Evolutionary conservation across 2,113 vertebrate genomes (phyloP).

Genomic region (Centropus bengalensis): DNA sequence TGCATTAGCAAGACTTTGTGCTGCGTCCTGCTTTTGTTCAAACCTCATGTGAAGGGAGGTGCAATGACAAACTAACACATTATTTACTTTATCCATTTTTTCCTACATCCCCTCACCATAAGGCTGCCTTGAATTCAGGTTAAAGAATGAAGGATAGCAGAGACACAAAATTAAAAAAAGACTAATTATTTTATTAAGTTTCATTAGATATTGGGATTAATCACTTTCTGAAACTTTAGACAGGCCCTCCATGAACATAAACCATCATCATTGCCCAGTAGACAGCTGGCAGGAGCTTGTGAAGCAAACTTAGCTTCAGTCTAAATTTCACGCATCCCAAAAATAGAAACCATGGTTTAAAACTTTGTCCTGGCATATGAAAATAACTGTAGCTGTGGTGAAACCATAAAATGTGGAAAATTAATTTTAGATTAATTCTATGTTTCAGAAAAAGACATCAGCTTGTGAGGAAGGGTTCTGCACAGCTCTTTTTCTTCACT

Average conservation of each 20-base stretch:
- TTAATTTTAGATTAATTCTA: neutral
- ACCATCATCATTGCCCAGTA: neutral
- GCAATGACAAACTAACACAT: neutral
- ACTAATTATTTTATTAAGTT: neutral
- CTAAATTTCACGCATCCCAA: neutral
- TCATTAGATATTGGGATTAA: neutral
- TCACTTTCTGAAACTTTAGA: constrained; percentile 12
- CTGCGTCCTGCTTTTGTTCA: neutral
- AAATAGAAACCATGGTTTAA: neutral
- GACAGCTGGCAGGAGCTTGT: neutral
- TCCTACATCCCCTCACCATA: neutral
- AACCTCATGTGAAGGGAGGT: neutral
- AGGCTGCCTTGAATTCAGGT: neutral
- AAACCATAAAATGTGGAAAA: neutral
- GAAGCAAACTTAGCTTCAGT: neutral
- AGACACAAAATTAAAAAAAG: neutral
- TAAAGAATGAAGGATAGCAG: neutral
- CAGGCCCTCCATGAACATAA: neutral
- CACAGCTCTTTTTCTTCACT: neutral
- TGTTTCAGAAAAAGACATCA: neutral
- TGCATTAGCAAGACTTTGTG: neutral
- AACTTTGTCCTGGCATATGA: neutral
- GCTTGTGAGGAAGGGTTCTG: neutral
- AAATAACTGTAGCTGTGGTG: neutral
- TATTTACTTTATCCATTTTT: neutral